A percentile compares a stretch with the other conserved stretches of the same genome.
Evolutionary conservation across 2,113 vertebrate genomes (phyloP).

Genomic region (Athene cunicularia): DNA sequence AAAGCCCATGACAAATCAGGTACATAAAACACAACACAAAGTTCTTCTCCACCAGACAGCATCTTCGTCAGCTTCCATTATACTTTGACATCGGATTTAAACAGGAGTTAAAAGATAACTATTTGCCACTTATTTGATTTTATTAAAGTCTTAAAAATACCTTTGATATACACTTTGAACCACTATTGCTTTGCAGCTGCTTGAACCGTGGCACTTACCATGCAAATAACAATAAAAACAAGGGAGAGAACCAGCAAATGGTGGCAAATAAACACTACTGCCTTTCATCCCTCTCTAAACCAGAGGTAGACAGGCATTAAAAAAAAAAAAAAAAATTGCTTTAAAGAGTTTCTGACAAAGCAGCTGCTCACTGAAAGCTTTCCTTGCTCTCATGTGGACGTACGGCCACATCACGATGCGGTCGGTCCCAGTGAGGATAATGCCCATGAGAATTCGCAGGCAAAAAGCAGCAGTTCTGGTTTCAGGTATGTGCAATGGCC

Average conservation of each 20-base stretch:
- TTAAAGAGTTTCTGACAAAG: background rate
- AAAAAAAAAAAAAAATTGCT: background rate
- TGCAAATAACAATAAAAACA: background rate
- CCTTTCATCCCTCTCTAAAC: background rate
- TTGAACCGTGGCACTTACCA: background rate
- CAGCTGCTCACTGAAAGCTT: background rate
- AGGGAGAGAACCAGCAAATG: background rate
- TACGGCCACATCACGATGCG: fast-evolving
- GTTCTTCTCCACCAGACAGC: background rate
- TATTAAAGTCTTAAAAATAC: background rate
- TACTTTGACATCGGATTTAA: background rate
- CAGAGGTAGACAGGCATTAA: background rate
- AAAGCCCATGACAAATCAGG: background rate
- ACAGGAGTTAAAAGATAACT: background rate
- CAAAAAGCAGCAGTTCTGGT: background rate
- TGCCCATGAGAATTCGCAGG: background rate
- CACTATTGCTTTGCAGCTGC: background rate
- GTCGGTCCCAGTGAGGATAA: fast-evolving
- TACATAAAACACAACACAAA: background rate
- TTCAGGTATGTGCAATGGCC: background rate
- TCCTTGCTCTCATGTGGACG: background rate
- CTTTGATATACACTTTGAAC: background rate
- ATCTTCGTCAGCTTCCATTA: background rate
- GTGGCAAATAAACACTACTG: background rate
- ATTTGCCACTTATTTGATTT: background rate